Percentiles rank a stretch among this genome's conserved stretches.
These are phyloP conservation scores for Lepus timidus DNA, from an alignment of 2,113 vertebrate genomes.

Conservation along the genomic window DNA sequence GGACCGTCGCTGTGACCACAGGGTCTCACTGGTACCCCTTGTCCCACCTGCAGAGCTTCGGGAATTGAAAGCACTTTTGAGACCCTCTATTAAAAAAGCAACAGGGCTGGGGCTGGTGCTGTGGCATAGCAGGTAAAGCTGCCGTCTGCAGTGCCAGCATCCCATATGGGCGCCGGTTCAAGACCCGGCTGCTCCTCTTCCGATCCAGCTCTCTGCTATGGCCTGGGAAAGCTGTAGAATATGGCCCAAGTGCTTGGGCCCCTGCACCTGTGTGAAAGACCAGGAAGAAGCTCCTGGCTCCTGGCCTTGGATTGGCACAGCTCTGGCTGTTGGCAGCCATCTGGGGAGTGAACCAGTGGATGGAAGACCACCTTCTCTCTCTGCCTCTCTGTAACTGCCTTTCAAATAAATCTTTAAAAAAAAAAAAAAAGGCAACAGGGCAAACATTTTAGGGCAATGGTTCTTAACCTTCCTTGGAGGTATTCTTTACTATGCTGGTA, in stretches of 20 bases:
- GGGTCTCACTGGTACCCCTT: not conserved
- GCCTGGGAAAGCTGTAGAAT: too few relatives aligned
- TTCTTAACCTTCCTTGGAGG: not conserved
- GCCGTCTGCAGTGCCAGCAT: not conserved
- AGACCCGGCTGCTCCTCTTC: too few relatives aligned
- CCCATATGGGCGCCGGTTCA: too few relatives aligned
- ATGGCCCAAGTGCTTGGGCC: too few relatives aligned
- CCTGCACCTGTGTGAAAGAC: too few relatives aligned
- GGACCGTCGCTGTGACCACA: not conserved
- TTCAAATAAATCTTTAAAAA: not conserved
- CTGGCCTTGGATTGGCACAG: too few relatives aligned
- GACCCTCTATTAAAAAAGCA: not conserved
- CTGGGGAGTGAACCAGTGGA: too few relatives aligned
- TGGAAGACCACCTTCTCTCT: not conserved
- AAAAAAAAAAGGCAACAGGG: not conserved
- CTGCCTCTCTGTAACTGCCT: not conserved
- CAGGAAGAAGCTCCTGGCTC: too few relatives aligned
- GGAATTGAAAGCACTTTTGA: constrained; percentile 43
- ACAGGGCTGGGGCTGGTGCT: too few relatives aligned
- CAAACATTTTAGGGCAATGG: not conserved
- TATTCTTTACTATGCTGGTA: not conserved
- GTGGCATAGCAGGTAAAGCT: too few relatives aligned
- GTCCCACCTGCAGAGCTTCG: not conserved
- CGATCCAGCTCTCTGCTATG: too few relatives aligned
- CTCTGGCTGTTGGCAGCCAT: too few relatives aligned